These are phyloP conservation scores for Steinernema scapterisci DNA, from an alignment of 2,888 invertebrate species.

Conservation along the genomic window DNA sequence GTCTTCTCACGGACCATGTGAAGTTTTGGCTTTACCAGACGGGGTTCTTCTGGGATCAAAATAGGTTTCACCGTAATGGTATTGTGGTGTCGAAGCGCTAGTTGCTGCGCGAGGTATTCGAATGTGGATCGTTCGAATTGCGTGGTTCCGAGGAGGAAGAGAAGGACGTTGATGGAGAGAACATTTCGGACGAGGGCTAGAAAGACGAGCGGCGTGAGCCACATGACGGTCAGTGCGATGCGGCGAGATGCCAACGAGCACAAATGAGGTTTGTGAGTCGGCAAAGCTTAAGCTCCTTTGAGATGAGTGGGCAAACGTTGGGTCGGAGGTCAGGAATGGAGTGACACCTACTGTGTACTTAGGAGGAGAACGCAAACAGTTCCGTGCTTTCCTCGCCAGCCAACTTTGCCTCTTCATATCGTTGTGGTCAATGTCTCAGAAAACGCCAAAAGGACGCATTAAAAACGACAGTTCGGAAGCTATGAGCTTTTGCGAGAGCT, in stretches of 20 bases:
- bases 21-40: conserved; percentile 62
- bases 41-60: conserved; percentile 67
- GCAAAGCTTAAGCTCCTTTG: neutral
- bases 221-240: neutral
- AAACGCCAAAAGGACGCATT: too few species aligned
- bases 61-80: conserved; percentile 63
- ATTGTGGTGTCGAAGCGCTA: conserved; percentile 62
- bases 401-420: neutral
- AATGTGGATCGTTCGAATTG: conserved; percentile 62
- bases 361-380: conserved; percentile 21
- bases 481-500: too few species aligned
- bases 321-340: conserved; percentile 26
- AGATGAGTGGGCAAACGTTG: conserved; percentile 29
- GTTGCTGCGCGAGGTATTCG: conserved; percentile 65
- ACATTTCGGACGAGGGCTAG: neutral
- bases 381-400: conserved; percentile 14
- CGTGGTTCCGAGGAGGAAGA: conserved; percentile 66
- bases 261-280: conserved; percentile 21
- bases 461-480: too few species aligned
- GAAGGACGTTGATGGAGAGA: conserved; percentile 55
- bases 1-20: conserved; percentile 65
- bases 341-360: conserved; percentile 30
- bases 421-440: too few species aligned
- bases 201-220: neutral
- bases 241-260: conserved; percentile 3